phyloP scores from a whole-genome alignment of 2,113 vertebrate species.

The Carassius carassius region DNA sequence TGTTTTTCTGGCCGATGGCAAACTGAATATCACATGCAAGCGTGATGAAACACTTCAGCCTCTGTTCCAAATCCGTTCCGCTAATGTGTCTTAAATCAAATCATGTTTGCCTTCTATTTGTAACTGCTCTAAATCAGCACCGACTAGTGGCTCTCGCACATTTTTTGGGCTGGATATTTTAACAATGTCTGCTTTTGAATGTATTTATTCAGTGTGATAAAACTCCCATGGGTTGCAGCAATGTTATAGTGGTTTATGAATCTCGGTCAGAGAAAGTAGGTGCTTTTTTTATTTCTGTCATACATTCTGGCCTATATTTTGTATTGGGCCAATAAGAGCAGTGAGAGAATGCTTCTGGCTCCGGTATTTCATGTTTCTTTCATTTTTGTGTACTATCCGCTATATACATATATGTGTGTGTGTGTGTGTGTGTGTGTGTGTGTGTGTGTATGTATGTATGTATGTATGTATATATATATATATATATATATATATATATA shows the following conservation, averaged over 20 bases:
- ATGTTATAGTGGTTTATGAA: not conserved
- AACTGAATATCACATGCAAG: conserved; percentile 14
- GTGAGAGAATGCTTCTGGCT: not conserved
- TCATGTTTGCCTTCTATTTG: conserved; percentile 24
- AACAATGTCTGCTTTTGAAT: conserved; percentile 13
- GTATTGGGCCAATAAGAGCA: not conserved
- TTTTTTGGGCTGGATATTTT: conserved; percentile 14
- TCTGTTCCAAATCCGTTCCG: conserved; percentile 8
- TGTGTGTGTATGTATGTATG: too few species aligned
- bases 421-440: too few species aligned
- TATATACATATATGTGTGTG: too few species aligned
- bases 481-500: too few species aligned
- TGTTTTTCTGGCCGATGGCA: conserved; percentile 52
- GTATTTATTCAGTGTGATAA: conserved; percentile 20
- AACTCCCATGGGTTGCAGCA: conserved; percentile 3
- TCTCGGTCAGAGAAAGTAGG: conserved; percentile 13
- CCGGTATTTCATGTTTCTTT: too few species aligned
- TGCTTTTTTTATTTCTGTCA: not conserved
- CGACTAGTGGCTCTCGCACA: not conserved
- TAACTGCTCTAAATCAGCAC: not conserved
- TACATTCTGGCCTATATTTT: conserved; percentile 19
- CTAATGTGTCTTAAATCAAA: conserved; percentile 22
- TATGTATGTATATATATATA: too few species aligned
- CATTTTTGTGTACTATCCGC: too few species aligned
- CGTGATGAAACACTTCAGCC: not conserved